These are phyloP conservation scores for Gulo gulo DNA, from an alignment of 2,113 vertebrate species.

Conservation along the genomic window DNA sequence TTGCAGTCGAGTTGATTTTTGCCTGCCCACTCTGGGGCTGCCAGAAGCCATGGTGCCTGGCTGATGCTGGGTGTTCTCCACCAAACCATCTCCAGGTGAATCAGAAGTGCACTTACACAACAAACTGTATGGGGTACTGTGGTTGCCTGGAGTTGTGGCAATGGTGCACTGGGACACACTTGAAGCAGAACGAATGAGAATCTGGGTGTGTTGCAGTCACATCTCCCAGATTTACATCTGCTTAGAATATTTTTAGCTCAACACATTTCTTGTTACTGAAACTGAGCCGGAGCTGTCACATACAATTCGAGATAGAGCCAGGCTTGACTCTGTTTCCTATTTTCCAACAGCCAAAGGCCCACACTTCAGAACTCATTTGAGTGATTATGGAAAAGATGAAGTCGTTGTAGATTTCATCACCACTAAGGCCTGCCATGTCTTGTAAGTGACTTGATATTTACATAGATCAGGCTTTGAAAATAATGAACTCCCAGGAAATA, in stretches of 20 bases:
- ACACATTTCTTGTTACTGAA: constrained; percentile 73
- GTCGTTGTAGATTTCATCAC: constrained; percentile 80
- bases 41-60: constrained; percentile 26
- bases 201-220: constrained; percentile 52
- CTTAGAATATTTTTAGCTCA: constrained; percentile 75
- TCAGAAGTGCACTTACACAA: background rate
- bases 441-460: constrained; percentile 84
- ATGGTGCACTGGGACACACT: constrained; percentile 39
- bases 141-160: constrained; percentile 26
- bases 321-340: constrained; percentile 81
- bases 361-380: constrained; percentile 83
- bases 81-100: background rate
- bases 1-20: constrained; percentile 70
- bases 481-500: constrained; percentile 58
- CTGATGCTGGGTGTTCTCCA: constrained; percentile 32
- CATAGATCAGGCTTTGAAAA: constrained; percentile 81
- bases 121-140: background rate
- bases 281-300: constrained; percentile 65
- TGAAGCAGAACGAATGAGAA: constrained; percentile 48
- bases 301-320: constrained; percentile 64
- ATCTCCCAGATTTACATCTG: constrained; percentile 80
- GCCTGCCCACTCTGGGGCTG: background rate
- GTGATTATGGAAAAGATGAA: constrained; percentile 80
- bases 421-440: constrained; percentile 69
- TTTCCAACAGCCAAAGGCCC: constrained; percentile 76